Base-by-base conservation (phyloP, 2,888 invertebrate genomes). In the Mechanitis messenoides region DNA sequence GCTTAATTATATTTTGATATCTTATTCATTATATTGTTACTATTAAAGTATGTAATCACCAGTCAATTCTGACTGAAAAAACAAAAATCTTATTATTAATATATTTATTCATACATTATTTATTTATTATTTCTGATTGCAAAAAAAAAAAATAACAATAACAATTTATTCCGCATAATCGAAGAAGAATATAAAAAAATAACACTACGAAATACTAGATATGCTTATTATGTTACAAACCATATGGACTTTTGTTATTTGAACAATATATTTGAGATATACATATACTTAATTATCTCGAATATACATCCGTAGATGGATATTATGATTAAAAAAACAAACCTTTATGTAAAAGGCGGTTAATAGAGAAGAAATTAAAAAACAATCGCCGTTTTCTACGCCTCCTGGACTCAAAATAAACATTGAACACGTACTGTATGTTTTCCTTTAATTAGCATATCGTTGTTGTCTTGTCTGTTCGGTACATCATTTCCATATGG, bases 361-460 rank as follows among this genome's bases (percentile, higher is more conserved):
- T 64, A 63, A 64, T 60, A 47, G 56, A 63, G 56, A 66, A 66
- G 47, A 63, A 66, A 66, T 66, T 66, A 73, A 78, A 77, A 79
- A 76, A 68, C 71, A 74, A 75, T 73, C 69, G 68, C 67, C 71
- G 70, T 71, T 72, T 74, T 68, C 78, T 79, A 72, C 74, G 74
- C 80, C 79, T 80, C 81, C 74, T 73, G 76, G 79, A 78, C 80
- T 76, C 74, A 86, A 87, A 84, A 84, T 81, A 87, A 88, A 89
- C 85, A 84, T 69, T 65, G 77, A 75, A 76, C 74, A 74, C 81
- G 77, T 78, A 79, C 79, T 75, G 77, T 70, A 72, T 88, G 83
- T 90, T 90, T 88, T 88, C 85, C 82, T 89, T 90, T 87, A 89
- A 89, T 90, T 89, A 90, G 79, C 89, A 90, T 90, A 87, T 85